Base-by-base conservation (phyloP, 2,113 vertebrate genomes). In the Gasterosteus nipponicus region DNA sequence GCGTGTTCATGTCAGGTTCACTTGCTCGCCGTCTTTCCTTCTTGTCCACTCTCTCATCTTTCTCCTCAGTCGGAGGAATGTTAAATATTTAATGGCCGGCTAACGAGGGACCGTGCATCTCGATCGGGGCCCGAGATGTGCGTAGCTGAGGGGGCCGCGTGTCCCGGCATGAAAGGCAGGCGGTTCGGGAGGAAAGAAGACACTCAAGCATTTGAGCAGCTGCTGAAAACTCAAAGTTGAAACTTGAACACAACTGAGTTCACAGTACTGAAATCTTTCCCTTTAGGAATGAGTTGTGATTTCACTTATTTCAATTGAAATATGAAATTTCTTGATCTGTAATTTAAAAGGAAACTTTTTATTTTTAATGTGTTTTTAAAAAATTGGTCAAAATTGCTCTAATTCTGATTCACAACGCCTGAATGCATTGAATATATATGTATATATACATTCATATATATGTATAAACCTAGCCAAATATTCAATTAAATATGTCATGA, bases 61-160 rank as follows among this genome's bases (percentile, higher is more conserved):
- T 61, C 70, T 84, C 75, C 86, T 73, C 77, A 67, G 80, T 89
- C 77, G 64, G 35, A 69, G 35, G 10, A 41, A 35, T 57, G 83
- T 91, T 81, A 83, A 92, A 89, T 87, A 92, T 91, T 91, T 62
- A 89, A 75, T 41, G 47, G 3, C 14, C 4, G 26, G 78, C 73
- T 91, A 88, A 85, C 10, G 38, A 90, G 66, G 59, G 58, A 64
- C 79, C 47, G 3, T 22, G 53, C 31, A 18, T 82, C 80, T 86
- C 18, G 15, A 85, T 78, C 73, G 18, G 26, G 33, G 38, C 66
- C 63, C 65, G 75, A 67, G 74, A 81, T 63, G 60, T 49, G 22
- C 15, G 22, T 47, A 49, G 59, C 66, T 66, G 80, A 65, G 49
- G 67, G 49, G 14, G 49, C 49, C 4, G 10, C 2, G 51, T 26